Percentiles rank a stretch among this genome's conserved stretches.
Conservation (phyloP, 92 coral and sea anemone species). For the Actinostola sp. region DNA sequence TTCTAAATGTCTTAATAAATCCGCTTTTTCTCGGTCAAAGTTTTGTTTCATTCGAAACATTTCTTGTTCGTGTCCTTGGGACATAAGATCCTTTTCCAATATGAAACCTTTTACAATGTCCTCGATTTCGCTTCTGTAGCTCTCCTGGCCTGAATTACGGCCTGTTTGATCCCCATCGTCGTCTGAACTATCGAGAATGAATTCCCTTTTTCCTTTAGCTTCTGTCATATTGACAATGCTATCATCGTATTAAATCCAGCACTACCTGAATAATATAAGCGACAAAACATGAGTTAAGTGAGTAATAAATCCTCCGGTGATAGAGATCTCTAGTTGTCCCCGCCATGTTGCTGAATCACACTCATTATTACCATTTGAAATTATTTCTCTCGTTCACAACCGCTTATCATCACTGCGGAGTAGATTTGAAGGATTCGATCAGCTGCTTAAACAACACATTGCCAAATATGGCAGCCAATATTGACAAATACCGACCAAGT, state of each 20-base stretch:
- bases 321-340: background rate
- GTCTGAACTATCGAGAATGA: slow-evolving; percentile 41
- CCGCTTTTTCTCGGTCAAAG: slow-evolving; percentile 67
- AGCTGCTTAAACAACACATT: slow-evolving; percentile 26
- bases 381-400: background rate
- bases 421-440: background rate
- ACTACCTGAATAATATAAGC: background rate
- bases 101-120: slow-evolving; percentile 86
- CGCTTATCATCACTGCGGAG: slow-evolving; percentile 13
- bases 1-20: slow-evolving; percentile 69
- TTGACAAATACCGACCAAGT: slow-evolving; percentile 1
- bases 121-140: slow-evolving; percentile 75
- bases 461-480: slow-evolving; percentile 33
- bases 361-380: slow-evolving; percentile 23
- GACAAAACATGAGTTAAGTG: background rate
- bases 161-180: slow-evolving; percentile 43
- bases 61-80: slow-evolving; percentile 91
- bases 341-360: slow-evolving; percentile 2
- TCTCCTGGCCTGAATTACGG: slow-evolving; percentile 33
- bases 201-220: slow-evolving; percentile 1
- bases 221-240: slow-evolving; percentile 21
- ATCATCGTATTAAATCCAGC: background rate
- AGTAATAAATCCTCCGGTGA: background rate
- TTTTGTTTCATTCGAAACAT: slow-evolving; percentile 69
- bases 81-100: slow-evolving; percentile 90